phyloP scores from a whole-genome alignment of 2,888 invertebrate species.

The Ochropacha duplaris region DNA sequence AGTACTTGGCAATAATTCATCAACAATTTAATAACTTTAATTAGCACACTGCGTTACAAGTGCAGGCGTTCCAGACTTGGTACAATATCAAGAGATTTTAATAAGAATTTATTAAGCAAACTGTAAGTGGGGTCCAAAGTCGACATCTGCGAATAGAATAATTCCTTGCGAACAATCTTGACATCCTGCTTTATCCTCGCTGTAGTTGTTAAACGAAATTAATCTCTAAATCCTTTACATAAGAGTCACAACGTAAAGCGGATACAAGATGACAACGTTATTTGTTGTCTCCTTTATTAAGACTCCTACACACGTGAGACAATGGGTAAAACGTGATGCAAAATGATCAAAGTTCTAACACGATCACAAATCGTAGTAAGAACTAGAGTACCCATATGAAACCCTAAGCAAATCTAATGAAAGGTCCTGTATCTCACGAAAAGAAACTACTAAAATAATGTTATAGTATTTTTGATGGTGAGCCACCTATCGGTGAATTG shows the following conservation, averaged over 20 bases:
- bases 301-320: constrained; percentile 66
- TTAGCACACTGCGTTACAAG: background rate
- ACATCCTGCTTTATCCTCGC: constrained; percentile 39
- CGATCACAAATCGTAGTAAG: constrained; percentile 9
- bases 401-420: no score
- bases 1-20: background rate
- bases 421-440: no score
- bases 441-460: no score
- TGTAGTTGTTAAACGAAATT: constrained; percentile 17
- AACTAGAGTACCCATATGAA: constrained; percentile 12
- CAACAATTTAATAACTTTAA: background rate
- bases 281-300: constrained; percentile 31
- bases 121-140: constrained; percentile 28
- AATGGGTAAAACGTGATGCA: constrained; percentile 46
- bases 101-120: constrained; percentile 11
- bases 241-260: constrained; percentile 22
- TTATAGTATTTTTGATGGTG: no score
- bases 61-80: background rate
- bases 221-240: constrained; percentile 19
- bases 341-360: constrained; percentile 38
- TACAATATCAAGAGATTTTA: constrained; percentile 1
- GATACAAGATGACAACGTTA: constrained; percentile 32
- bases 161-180: constrained; percentile 42
- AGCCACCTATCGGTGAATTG: no score
- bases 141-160: constrained; percentile 47